Evolutionary conservation across 2,888 invertebrate species (phyloP).

Genomic region (Julus scandinavius): DNA sequence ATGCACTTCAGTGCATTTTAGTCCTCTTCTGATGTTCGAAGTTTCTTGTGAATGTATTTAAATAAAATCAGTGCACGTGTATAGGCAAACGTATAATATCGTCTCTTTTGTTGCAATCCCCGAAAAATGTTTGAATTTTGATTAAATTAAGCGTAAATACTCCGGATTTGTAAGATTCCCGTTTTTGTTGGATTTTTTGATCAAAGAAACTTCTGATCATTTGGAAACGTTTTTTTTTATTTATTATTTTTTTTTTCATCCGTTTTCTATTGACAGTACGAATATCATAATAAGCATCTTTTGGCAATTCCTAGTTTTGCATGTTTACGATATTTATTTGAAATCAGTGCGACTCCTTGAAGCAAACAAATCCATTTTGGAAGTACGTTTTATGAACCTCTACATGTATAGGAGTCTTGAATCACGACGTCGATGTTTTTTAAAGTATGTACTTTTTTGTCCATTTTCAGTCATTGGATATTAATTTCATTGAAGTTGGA

Average conservation of each 20-base stretch:
- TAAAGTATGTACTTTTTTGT: too few species aligned
- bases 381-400: conserved; percentile 3
- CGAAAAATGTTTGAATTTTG: background rate
- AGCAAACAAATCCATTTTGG: background rate
- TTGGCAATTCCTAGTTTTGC: background rate
- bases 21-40: background rate
- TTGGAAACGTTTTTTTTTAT: background rate
- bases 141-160: conserved; percentile 33
- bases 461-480: too few species aligned
- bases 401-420: background rate
- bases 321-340: conserved; percentile 12
- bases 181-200: background rate
- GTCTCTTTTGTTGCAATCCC: conserved; percentile 6
- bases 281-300: conserved; percentile 10
- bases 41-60: background rate
- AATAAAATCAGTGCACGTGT: conserved; percentile 1
- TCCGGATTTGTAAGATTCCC: background rate
- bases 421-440: too few species aligned
- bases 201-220: conserved; percentile 18
- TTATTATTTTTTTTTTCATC: background rate
- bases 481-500: too few species aligned
- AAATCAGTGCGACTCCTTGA: background rate
- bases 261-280: conserved; percentile 9
- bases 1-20: conserved; percentile 4
- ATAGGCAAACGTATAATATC: background rate